Evolutionary conservation across 2,113 vertebrate genomes (phyloP).

Genomic region (Clarias gariepinus): DNA sequence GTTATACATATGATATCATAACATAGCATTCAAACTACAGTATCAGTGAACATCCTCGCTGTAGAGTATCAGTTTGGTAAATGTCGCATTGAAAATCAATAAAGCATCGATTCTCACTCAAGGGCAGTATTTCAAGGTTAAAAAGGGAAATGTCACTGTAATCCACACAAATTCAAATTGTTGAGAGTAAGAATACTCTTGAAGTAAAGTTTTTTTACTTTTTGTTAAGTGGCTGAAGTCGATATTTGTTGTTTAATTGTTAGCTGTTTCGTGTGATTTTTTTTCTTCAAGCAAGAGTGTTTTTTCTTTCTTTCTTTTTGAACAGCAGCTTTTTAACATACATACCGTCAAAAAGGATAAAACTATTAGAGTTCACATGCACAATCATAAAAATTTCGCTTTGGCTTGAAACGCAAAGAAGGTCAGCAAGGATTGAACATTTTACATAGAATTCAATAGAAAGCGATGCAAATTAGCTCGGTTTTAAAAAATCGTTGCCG

Average conservation of each 20-base stretch:
- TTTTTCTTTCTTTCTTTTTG: neutral
- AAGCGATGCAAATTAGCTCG: neutral
- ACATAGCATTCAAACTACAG: neutral
- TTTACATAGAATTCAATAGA: neutral
- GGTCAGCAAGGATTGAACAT: neutral
- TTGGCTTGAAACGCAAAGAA: neutral
- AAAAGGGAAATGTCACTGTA: slow-evolving; percentile 11
- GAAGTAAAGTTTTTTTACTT: neutral
- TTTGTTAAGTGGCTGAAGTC: neutral
- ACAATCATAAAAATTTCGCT: neutral
- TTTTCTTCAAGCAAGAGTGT: neutral
- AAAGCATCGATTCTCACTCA: slow-evolving; percentile 15
- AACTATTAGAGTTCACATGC: neutral
- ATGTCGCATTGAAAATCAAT: slow-evolving; percentile 14
- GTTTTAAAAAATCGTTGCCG: neutral
- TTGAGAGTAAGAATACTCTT: neutral
- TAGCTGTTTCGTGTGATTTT: neutral
- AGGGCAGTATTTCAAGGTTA: slow-evolving; percentile 28
- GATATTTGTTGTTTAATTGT: neutral
- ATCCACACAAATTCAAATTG: neutral
- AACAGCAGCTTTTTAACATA: neutral
- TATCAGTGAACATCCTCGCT: neutral
- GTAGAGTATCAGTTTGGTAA: slow-evolving; percentile 4
- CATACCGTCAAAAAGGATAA: neutral
- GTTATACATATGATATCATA: neutral